Base-by-base conservation (phyloP, 2,113 vertebrate genomes). In the Sisor rabdophorus region DNA sequence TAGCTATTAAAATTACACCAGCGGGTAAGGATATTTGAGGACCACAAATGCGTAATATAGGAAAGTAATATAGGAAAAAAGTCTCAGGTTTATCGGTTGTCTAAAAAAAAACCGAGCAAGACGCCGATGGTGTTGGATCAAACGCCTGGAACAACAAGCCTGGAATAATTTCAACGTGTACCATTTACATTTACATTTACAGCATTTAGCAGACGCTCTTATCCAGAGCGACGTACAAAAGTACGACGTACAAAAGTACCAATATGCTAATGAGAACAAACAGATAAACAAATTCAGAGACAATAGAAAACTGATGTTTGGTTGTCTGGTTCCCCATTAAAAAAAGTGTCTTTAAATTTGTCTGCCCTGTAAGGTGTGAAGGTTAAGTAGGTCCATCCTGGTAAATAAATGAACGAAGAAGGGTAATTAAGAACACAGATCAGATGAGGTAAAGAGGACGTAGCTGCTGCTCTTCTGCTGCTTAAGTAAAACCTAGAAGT, bases 321-420 rank as follows among this genome's bases (percentile, higher is more conserved):
- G 60, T 47, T 50, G 20, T 47, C 63, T 48, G 11, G 24, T 64
- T 77, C 82, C 79, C 80, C 19, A 73, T 75, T 84, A 78, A 83
- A 84, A 82, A 22, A 22, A 72, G 81, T 76, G 72, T 70, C 83
- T 83, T 78, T 77, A 83, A 84, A 85, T 86, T 71, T 44, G 73
- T 81, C 82, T 81, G 70, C 72, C 55, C 75, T 75, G 71, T 79
- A 86, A 86, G 89, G 81, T 81, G 83, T 81, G 20, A 69, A 83
- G 88, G 89, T 89, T 88, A 89, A 88, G 81, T 67, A 87, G 88
- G 88, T 87, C 89, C 82, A 84, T 79, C 77, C 73, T 79, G 78
- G 86, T 83, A 89, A 87, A 87, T 90, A 90, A 87, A 86, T 88
- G 87, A 89, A 89, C 89, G 81, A 73, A 86, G 81, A 80, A 86